Evolutionary conservation across 1,140 invertebrate genomes (phyloP).

Genomic region (Drosophila rufa): DNA sequence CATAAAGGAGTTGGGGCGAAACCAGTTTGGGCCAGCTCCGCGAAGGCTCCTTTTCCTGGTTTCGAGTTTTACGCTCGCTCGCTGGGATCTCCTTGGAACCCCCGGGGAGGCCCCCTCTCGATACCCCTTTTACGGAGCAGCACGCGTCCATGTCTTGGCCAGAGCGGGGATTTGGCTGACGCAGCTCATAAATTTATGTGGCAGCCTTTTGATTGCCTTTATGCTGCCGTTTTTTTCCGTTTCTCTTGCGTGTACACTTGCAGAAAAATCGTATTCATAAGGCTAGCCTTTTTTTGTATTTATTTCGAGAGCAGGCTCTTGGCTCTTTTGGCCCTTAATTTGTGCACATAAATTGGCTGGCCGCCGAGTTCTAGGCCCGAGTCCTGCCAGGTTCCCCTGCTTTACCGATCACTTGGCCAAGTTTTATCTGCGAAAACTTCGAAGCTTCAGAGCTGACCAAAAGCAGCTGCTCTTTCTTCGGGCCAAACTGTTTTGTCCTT

Average conservation of each 20-base stretch:
- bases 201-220: conserved; percentile 71
- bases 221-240: conserved; percentile 45
- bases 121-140: conserved; percentile 42
- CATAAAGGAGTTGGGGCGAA: conserved; percentile 9
- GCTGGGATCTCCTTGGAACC: conserved; percentile 10
- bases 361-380: conserved; percentile 50
- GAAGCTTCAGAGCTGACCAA: no score
- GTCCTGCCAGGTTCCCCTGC: not conserved
- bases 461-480: conserved; percentile 35
- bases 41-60: conserved; percentile 63
- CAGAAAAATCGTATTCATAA: not conserved
- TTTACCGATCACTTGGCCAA: conserved; percentile 1
- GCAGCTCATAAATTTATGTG: conserved; percentile 76
- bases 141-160: conserved; percentile 46
- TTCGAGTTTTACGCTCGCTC: conserved; percentile 30
- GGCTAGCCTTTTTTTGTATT: no score
- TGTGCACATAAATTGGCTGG: conserved; percentile 70
- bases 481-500: not conserved
- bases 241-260: not conserved
- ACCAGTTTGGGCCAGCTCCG: conserved; percentile 33
- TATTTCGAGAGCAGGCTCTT: no score
- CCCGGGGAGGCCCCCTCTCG: not conserved
- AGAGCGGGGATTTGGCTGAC: conserved; percentile 64
- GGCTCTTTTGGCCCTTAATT: conserved; percentile 52
- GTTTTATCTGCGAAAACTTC: conserved; percentile 5